Evolutionary conservation across 2,797 vertebrate species (phyloP), one percentile per base, ranked within the genome.

Genomic region (Characodon lateralis): DNA sequence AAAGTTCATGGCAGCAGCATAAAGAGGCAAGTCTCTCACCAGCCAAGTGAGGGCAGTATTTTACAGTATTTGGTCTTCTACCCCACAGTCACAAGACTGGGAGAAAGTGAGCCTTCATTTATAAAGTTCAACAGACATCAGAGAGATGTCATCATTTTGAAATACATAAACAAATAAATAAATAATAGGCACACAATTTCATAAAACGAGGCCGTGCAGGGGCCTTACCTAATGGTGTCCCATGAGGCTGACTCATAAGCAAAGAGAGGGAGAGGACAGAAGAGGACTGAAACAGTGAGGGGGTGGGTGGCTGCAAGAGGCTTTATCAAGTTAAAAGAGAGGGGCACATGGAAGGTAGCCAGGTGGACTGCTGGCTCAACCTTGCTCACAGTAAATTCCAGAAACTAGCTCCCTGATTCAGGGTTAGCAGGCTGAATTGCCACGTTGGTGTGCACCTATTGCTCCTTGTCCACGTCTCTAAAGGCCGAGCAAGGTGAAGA

Each of bases 21-120:
- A 82, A 78, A 81, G 79, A 78, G 74, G 43, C 77, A 82, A 56
- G 90, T 91, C 90, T 78, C 73, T 85, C 79, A 89, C 81, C 83
- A 81, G 3, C 94, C 95, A 95, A 94, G 84, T 65, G 94, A 92
- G 92, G 95, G 94, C 92, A 92, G 89, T 89, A 84, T 94, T 92
- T 93, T 85, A 92, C 83, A 92, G 87, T 77, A 82, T 79, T 73
- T 79, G 50, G 84, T 78, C 69, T 77, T 55, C 72, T 46, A 63
- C 71, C 77, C 68, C 0, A 1, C 73, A 69, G 72, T 83, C 83
- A 77, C 14, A 43, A 68, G 53, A 28, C 63, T 41, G 14, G 41
- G 73, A 72, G 83, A 83, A 83, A 59, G 80, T 46, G 63, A 41
- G 74, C 72, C 55, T 87, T 93, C 93, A 94, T 95, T 93, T 94